Evolutionary conservation across 2,888 invertebrate genomes (phyloP).

Genomic region (Epirrita christyi): DNA sequence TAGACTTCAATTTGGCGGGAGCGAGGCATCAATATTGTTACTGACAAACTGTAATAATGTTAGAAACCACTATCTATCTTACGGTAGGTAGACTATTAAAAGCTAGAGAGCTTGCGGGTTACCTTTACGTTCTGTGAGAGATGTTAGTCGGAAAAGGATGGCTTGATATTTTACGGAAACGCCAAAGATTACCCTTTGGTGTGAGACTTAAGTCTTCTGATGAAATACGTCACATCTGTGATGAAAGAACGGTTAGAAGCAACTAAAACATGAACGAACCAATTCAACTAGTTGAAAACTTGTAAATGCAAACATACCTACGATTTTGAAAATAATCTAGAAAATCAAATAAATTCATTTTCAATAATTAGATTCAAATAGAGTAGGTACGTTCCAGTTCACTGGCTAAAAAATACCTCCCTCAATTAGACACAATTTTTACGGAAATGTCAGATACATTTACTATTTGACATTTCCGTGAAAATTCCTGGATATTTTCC

Average conservation of each 20-base stretch:
- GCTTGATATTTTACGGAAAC: background rate
- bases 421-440: background rate
- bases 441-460: constrained; percentile 5
- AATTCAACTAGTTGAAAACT: too few relatives aligned
- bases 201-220: too few relatives aligned
- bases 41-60: constrained; percentile 51
- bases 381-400: too few relatives aligned
- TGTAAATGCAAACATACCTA: too few relatives aligned
- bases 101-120: background rate
- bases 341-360: too few relatives aligned
- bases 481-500: constrained; percentile 20
- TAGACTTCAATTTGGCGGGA: constrained; percentile 57
- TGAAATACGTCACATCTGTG: too few relatives aligned
- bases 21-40: constrained; percentile 48
- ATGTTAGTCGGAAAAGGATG: background rate
- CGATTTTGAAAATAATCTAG: too few relatives aligned
- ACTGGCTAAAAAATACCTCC: too few relatives aligned
- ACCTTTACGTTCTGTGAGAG: constrained; percentile 1
- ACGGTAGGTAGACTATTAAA: constrained; percentile 1
- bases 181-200: too few relatives aligned
- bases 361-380: too few relatives aligned
- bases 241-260: too few relatives aligned
- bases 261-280: too few relatives aligned
- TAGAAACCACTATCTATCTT: constrained; percentile 14
- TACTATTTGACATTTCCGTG: constrained; percentile 14